Evolutionary conservation across 2,888 invertebrate genomes (phyloP), one percentile per base, ranked within the genome.

Genomic region (Eilema griseolum): DNA sequence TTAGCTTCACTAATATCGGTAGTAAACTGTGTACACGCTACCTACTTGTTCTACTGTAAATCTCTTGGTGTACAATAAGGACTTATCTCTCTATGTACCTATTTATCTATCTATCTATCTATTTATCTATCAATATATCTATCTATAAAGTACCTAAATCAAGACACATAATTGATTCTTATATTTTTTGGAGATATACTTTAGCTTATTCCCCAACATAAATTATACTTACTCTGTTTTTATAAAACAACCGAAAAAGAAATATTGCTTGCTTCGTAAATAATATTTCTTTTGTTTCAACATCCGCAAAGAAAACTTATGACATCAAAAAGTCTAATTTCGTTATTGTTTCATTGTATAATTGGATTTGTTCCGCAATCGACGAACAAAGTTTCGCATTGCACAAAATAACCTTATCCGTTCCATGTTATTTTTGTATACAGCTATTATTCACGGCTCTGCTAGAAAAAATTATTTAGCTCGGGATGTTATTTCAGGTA

Each of bases 331-430:
- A n/a, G n/a, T n/a, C n/a, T 52, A 52, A 52, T 52, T 52, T 52
- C 16, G 57, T 59, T 14, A 59, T 59, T 59, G 14, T 59, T 59
- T 24, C 57, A 59, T 59, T 59, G 24, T 59, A 26, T 52, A 52
- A 52, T 52, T 52, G 52, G 10, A 52, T 52, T 52, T n/a, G 52
- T 52, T 52, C n/a, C n/a, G 52, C 7, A 52, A 52, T 52, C n/a
- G 20, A 0, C 52, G 52, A 20, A n/a, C 52, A n/a, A 52, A 46
- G 46, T 20, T 16, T 41, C 46, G 7, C 52, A 8, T 7, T 10
- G 52, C n/a, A 52, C 10, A 52, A n/a, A 20, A 37, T 10, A 10
- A 8, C 3, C n/a, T 52, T n/a, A 52, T 52, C 10, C n/a, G 20
- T 8, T n/a, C 52, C 10, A 52, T 52, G n/a, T n/a, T n/a, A n/a